Evolutionary conservation across 1,140 invertebrate genomes (phyloP), one percentile per base, ranked within the genome.

Genomic region (Papilio aristodemus): DNA sequence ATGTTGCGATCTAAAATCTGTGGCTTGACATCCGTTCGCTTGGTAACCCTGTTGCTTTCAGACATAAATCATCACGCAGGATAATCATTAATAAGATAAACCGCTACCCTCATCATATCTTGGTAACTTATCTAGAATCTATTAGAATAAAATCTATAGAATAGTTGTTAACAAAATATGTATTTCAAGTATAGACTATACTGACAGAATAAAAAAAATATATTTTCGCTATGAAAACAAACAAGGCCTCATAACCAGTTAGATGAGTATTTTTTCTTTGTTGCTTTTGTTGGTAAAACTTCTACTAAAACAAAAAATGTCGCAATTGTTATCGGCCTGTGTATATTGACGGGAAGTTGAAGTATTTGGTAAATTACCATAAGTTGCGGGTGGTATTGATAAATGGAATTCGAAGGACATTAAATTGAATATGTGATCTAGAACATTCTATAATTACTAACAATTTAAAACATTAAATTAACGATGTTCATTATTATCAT

Each of bases 341-440:
- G 71, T 32, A 70, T 77, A 66, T 63, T 68, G 64, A 43, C 54
- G 68, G 75, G 74, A 81, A 78, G 71, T 68, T 74, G 74, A 81
- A 78, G 70, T 68, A 74, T 77, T 69, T 64, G 74, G 75, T 69
- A 76, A 78, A 87, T 90, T 87, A 78, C 41, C 85, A 89, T 90
- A 87, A 78, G 64, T 81, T 87, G 78, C 81, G 85, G 86, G 86
- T 80, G 75, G 82, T 83, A 41, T 14, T 41, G 39, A 41, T 36
- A 59, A 17, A 8, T 59, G 27, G 27, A 14, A 59, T 59, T 59
- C 36, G 32, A 59, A 59, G 19, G 17, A 54, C 19, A 11, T 10
- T 54, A 4, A 22, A 22, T 50, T 11, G 10, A 54, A 54, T 50
- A 50, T 8, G 9, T n/a, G 1, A 46, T 54, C 46, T 54, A 22